phyloP scores from a whole-genome alignment of 2,797 vertebrate genomes.

The Onychomys torridus region DNA sequence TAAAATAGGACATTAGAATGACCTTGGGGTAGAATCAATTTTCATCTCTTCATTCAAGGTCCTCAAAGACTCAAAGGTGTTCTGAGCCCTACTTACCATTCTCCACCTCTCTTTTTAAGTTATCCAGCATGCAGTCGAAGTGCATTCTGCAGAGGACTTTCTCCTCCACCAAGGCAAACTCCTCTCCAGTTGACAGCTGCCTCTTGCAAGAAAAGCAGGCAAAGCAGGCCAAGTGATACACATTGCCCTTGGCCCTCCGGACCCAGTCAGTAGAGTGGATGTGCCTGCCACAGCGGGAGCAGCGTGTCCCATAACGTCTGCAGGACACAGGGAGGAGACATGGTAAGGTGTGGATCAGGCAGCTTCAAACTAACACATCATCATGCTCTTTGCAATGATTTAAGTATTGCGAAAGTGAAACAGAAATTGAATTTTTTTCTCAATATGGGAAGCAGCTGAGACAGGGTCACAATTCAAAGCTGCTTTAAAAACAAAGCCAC shows the following conservation, averaged over 20 bases:
- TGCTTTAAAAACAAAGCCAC: conserved; percentile 30
- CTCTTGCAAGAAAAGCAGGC: conserved; percentile 98
- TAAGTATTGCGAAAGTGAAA: conserved; percentile 58
- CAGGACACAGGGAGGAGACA: background rate
- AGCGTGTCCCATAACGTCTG: conserved; percentile 96
- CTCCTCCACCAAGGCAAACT: conserved; percentile 97
- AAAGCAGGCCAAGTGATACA: conserved; percentile 97
- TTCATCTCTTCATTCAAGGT: conserved; percentile 11
- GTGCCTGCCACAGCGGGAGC: conserved; percentile 95
- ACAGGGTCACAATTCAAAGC: conserved; percentile 32
- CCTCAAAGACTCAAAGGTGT: conserved; percentile 61
- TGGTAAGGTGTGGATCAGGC: background rate
- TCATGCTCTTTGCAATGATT: background rate
- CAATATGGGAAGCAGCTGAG: background rate
- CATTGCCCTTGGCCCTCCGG: conserved; percentile 95
- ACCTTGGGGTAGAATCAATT: conserved; percentile 2
- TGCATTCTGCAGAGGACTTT: conserved; percentile 96
- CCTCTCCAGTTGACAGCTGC: conserved; percentile 97
- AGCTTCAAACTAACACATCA: background rate
- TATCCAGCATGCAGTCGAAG: conserved; percentile 97
- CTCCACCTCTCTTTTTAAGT: conserved; percentile 95
- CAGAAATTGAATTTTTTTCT: conserved; percentile 35
- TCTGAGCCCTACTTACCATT: conserved; percentile 90
- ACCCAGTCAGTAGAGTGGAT: conserved; percentile 98
- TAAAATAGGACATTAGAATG: conserved; percentile 42